Conservation (phyloP, 64 coral and sea anemone genomes). For the Pachyseris speciosa region DNA sequence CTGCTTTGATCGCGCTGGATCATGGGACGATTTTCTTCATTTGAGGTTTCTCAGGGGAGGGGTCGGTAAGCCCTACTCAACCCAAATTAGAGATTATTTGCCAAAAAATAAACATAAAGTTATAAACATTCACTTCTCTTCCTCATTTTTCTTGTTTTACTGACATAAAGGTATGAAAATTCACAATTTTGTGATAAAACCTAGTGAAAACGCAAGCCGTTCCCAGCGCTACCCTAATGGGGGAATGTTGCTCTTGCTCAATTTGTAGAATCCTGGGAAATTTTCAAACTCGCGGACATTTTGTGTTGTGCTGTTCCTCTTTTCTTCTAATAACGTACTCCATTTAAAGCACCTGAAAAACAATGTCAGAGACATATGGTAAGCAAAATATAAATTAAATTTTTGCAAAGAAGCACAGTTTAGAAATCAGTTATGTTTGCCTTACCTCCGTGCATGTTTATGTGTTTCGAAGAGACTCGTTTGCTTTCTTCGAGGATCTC, state of each 20-base stretch:
- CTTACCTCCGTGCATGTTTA: background rate
- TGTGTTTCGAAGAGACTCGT: background rate
- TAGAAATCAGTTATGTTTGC: background rate
- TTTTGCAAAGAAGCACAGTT: background rate
- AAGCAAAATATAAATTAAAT: background rate
- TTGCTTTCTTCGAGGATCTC: background rate
- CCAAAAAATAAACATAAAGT: no score
- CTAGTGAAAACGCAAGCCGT: background rate
- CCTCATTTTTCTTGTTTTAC: no score
- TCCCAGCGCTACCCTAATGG: background rate
- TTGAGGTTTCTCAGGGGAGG: background rate
- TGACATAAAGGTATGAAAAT: no score
- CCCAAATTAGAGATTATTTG: background rate
- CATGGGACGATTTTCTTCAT: constrained; percentile 46
- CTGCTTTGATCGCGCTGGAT: constrained; percentile 60
- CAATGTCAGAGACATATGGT: constrained; percentile 99
- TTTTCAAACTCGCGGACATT: constrained; percentile 31
- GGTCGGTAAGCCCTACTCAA: background rate
- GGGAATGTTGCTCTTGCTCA: background rate
- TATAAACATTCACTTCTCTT: background rate
- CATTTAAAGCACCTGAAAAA: constrained; percentile 21
- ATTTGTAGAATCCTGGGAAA: constrained; percentile 60
- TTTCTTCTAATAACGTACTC: background rate
- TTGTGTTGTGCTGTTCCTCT: background rate
- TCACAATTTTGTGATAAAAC: background rate